Base-by-base conservation (phyloP, 1,140 invertebrate species). In the Anadara kagoshimensis region DNA sequence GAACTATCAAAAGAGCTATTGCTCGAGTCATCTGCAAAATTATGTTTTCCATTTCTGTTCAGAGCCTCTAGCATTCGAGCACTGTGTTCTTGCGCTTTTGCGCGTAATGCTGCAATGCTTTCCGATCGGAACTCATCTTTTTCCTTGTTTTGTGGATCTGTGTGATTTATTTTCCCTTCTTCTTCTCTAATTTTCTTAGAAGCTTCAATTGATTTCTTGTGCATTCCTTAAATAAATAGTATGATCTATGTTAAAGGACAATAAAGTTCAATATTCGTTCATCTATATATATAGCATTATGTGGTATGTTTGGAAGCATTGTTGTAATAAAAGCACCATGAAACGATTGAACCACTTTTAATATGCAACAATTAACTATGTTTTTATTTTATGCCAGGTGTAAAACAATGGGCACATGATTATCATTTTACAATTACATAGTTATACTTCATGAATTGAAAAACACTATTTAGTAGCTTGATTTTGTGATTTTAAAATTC, bases 121-220 rank as follows among this genome's bases (percentile, higher is more conserved):
- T 89, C 86, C 29, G 85, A 88, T 74, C 96, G 73, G 29, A 86
- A 76, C 44, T 87, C 86, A 20, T 79, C 79, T 44, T 68, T 73
- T 61, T 58, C 53, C 2, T 69, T 56, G 41, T 75, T 57, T 54
- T 69, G 75, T 4, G 76, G 26, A 2, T 87, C 90, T 14, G 45
- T 44, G 63, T 24, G 43, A 0, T 64, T 64, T 4, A 57, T 43
- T 5, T 57, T 54, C 8, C 87, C 86, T 16, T 75, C 66, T 14
- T 78, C 80, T 24, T 79, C 90, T 90, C 98, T 97, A 49, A 99
- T 92, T 89, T 97, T 95, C 84, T 97, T 94, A 57, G 97, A 96
- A 22, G 97, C 97, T 91, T 99, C 97, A 77, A 98, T 89, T 24
- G 96, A 98, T 91, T 99, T 99, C 83, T 97, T 95, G 91, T 99